Base-by-base conservation (phyloP, 2,797 vertebrate species). In the Tokudaia tokunoshimensis region DNA sequence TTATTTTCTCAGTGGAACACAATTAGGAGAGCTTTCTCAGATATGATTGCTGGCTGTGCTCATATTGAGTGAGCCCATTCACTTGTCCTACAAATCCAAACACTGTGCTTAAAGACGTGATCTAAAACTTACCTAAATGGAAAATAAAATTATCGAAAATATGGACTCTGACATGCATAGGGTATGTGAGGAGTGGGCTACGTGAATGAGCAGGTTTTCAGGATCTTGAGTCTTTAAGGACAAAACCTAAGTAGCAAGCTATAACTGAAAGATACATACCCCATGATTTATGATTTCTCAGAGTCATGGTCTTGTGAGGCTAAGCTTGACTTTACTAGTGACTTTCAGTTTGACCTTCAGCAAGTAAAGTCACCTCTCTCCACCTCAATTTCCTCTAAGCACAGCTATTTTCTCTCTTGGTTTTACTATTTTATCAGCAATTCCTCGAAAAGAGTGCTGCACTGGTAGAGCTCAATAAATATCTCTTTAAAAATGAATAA, bases 331-430 rank as follows among this genome's bases (percentile, higher is more conserved):
- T 94, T 57, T 92, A 41, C 19, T n/a, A 75, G 17, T 86, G 67
- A 67, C 95, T 95, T 89, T 93, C 76, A 76, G 65, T 87, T 81
- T 96, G 84, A 92, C 81, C 63, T 79, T 94, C 52, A 67, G 41
- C 9, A 91, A 95, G 95, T 93, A 85, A 95, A 86, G 80, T 94
- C 84, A 82, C 75, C 82, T 91, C 13, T 84, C 2, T 79, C 75
- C 75, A 93, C 75, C 44, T 96, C 67, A 37, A 86, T 94, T 91
- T 96, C 57, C 84, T 91, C 82, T 14, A 47, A 94, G 88, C 63
- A 11, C 34, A 65, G 41, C 22, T 24, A 63, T 22, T 93, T 93
- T 89, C 44, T 95, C 37, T 94, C 74, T 65, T 96, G 83, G 70
- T 92, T 95, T 97, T 93, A 87, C 22, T 85, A 24, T 63, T 93